phyloP scores from a whole-genome alignment of 1,140 invertebrate genomes.

The Chionoecetes opilio region DNA sequence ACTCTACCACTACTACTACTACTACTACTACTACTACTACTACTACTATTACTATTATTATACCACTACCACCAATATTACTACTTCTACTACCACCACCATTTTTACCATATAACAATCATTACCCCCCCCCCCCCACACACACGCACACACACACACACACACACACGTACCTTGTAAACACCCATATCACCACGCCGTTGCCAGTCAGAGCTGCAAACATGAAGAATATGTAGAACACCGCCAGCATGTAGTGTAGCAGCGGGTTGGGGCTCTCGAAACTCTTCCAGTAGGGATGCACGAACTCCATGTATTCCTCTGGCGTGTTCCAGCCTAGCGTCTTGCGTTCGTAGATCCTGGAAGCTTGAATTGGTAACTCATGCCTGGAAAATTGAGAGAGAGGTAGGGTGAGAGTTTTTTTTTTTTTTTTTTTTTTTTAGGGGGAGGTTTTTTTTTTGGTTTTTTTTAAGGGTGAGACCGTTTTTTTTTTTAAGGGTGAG shows the following conservation, averaged over 20 bases:
- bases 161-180: constrained; percentile 83
- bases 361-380: background rate
- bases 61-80: no score
- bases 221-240: constrained; percentile 92
- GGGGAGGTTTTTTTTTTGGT: no score
- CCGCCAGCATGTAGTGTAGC: constrained; percentile 91
- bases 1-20: no score
- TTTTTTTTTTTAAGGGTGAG: no score
- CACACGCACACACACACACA: no score
- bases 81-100: no score
- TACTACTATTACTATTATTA: no score
- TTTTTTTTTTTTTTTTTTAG: no score
- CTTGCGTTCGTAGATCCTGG: constrained; percentile 82
- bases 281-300: constrained; percentile 92
- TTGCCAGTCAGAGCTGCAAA: constrained; percentile 92
- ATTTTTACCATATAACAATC: no score
- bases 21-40: no score
- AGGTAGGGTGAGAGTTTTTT: background rate
- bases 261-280: constrained; percentile 92
- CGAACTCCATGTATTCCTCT: constrained; percentile 89
- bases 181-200: constrained; percentile 95
- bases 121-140: no score
- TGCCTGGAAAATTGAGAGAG: background rate
- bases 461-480: no score
- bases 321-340: constrained; percentile 91